Percentiles rank a stretch among this genome's conserved stretches.
phyloP scores from a whole-genome alignment of 2,113 vertebrate species.

The Corythaixoides concolor region DNA sequence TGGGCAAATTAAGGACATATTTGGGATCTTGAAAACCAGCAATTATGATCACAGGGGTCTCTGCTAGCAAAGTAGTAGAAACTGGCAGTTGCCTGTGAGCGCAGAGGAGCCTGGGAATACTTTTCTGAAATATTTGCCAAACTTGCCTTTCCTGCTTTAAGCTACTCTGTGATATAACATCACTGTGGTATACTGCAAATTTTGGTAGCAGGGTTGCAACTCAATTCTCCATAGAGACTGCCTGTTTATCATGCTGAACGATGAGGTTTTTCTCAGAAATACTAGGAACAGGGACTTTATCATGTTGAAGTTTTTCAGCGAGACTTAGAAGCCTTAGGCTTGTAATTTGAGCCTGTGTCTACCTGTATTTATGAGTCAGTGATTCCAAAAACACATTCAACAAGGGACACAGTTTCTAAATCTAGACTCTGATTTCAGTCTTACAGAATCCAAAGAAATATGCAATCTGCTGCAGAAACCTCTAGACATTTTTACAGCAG shows the following conservation, averaged over 20 bases:
- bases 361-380: neutral
- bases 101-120: neutral
- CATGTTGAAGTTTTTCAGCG: neutral
- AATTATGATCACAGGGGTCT: neutral
- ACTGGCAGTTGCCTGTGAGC: neutral
- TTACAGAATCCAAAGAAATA: neutral
- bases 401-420: neutral
- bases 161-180: neutral
- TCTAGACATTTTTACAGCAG: neutral
- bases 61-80: neutral
- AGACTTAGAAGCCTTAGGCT: neutral
- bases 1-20: neutral
- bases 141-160: neutral
- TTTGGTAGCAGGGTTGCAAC: neutral
- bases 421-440: neutral
- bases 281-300: neutral
- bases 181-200: neutral
- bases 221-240: neutral
- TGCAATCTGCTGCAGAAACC: neutral
- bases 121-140: neutral
- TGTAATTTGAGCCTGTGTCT: neutral
- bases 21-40: neutral
- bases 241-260: accelerated
- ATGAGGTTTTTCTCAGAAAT: neutral
- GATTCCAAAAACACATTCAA: neutral